Conservation (phyloP, 1,140 invertebrate genomes). For the Megalopta genalis region DNA sequence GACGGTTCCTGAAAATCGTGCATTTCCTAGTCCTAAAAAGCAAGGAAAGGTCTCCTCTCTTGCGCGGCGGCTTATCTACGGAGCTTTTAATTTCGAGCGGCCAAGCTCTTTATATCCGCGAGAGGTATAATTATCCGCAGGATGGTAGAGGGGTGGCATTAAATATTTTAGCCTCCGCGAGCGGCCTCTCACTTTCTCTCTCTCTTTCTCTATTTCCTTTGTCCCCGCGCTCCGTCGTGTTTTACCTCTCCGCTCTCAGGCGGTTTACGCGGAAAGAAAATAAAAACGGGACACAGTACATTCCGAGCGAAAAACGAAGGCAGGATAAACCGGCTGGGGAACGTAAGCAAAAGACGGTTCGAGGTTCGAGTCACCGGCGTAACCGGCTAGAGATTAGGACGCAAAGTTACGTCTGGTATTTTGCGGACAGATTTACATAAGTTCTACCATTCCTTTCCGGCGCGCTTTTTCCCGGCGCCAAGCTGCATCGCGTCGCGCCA, state of each 20-base stretch:
- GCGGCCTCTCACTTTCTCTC: background rate
- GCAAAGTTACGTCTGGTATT: slow-evolving; percentile 71
- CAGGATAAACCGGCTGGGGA: slow-evolving; percentile 27
- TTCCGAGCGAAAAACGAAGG: background rate
- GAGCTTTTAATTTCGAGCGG: slow-evolving; percentile 65
- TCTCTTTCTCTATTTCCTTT: background rate
- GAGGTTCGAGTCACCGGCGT: slow-evolving; percentile 41
- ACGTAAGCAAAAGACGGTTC: slow-evolving; percentile 29
- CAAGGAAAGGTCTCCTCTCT: slow-evolving; percentile 6
- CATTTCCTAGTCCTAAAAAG: slow-evolving; percentile 29
- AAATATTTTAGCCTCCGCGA: slow-evolving; percentile 66
- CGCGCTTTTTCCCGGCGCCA: background rate
- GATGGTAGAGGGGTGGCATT: slow-evolving; percentile 58
- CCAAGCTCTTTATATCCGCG: slow-evolving; percentile 62
- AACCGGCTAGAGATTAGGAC: slow-evolving; percentile 65
- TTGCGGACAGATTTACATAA: slow-evolving; percentile 73
- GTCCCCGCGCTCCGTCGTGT: slow-evolving; percentile 8
- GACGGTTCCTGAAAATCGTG: slow-evolving; percentile 32
- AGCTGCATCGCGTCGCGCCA: too few species aligned
- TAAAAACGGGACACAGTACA: slow-evolving; percentile 45
- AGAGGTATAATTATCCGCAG: slow-evolving; percentile 71
- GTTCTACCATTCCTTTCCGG: slow-evolving; percentile 45
- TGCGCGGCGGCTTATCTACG: slow-evolving; percentile 56
- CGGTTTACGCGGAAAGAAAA: slow-evolving; percentile 40
- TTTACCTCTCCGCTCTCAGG: background rate